These are phyloP conservation scores for Solea solea DNA, from an alignment of 2,113 vertebrate species.

Conservation along the genomic window DNA sequence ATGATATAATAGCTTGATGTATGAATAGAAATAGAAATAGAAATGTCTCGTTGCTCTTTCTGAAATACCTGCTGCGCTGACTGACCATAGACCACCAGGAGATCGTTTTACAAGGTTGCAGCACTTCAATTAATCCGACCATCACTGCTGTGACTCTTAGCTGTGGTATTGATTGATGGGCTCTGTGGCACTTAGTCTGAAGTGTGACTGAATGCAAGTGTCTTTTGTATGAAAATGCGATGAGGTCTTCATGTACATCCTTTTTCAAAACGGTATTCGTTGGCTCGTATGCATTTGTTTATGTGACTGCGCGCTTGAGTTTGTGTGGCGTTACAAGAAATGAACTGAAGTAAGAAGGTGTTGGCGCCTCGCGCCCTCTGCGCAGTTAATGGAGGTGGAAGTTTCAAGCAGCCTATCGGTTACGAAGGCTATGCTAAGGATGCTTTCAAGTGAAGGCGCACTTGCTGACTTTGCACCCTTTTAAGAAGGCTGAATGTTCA, in stretches of 20 bases:
- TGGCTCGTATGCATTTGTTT: not conserved
- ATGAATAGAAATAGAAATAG: too few species aligned
- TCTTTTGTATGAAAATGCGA: slow-evolving; percentile 36
- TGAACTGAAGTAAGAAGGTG: slow-evolving; percentile 57
- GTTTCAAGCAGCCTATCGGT: slow-evolving; percentile 45
- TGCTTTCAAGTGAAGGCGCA: slow-evolving; percentile 40
- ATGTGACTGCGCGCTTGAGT: not conserved
- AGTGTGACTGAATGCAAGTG: slow-evolving; percentile 65
- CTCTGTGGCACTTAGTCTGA: slow-evolving; percentile 58
- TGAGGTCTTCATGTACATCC: not conserved
- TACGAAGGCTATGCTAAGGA: slow-evolving; percentile 25
- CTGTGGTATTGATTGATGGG: slow-evolving; percentile 59
- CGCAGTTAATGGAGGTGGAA: slow-evolving; percentile 47
- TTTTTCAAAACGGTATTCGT: not conserved
- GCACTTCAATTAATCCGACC: slow-evolving; percentile 44
- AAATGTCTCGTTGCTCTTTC: too few species aligned
- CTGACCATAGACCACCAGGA: slow-evolving; percentile 32
- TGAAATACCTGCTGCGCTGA: too few species aligned
- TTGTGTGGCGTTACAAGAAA: slow-evolving; percentile 37
- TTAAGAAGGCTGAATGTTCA: slow-evolving; percentile 25
- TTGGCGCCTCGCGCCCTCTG: slow-evolving; percentile 40
- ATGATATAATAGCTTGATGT: too few species aligned
- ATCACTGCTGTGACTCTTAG: slow-evolving; percentile 39
- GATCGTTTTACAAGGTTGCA: slow-evolving; percentile 65
- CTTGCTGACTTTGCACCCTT: slow-evolving; percentile 46